Conservation (phyloP, 2,888 invertebrate species). For the Elegia similella region DNA sequence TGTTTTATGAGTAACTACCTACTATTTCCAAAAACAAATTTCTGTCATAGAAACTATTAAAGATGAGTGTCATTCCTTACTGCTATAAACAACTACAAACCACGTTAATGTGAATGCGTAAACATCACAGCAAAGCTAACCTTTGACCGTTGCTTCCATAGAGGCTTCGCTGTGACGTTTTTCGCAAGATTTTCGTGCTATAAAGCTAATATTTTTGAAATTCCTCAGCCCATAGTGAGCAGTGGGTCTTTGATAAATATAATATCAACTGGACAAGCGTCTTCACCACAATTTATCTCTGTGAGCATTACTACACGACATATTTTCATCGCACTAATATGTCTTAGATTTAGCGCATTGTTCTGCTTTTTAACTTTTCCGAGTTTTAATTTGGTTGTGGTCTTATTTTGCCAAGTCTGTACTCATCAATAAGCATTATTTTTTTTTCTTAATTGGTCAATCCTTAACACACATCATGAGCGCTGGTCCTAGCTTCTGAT, state of each 20-base stretch:
- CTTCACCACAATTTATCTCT: slow-evolving; percentile 71
- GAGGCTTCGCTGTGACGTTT: no score
- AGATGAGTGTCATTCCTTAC: no score
- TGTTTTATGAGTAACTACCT: no score
- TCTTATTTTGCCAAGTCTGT: slow-evolving; percentile 5
- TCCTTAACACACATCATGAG: neutral
- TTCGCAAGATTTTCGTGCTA: no score
- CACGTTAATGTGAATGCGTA: no score
- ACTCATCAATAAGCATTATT: neutral
- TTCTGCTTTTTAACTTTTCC: slow-evolving; percentile 13
- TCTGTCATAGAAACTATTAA: no score
- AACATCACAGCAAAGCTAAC: no score
- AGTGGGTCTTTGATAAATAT: slow-evolving; percentile 78
- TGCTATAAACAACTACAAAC: no score
- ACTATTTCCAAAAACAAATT: no score
- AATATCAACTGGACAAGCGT: slow-evolving; percentile 76
- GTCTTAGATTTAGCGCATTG: slow-evolving; percentile 13
- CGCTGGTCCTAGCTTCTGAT: no score
- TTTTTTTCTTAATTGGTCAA: neutral
- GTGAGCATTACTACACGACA: slow-evolving; percentile 59
- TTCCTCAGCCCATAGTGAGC: slow-evolving; percentile 70
- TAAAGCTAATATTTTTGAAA: slow-evolving; percentile 16
- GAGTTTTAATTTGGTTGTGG: slow-evolving; percentile 15
- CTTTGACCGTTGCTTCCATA: no score
- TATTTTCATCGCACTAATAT: slow-evolving; percentile 41